A percentile compares a stretch with the other conserved stretches of the same genome.
phyloP scores from a whole-genome alignment of 2,113 vertebrate species.

The Kryptolebias marmoratus region DNA sequence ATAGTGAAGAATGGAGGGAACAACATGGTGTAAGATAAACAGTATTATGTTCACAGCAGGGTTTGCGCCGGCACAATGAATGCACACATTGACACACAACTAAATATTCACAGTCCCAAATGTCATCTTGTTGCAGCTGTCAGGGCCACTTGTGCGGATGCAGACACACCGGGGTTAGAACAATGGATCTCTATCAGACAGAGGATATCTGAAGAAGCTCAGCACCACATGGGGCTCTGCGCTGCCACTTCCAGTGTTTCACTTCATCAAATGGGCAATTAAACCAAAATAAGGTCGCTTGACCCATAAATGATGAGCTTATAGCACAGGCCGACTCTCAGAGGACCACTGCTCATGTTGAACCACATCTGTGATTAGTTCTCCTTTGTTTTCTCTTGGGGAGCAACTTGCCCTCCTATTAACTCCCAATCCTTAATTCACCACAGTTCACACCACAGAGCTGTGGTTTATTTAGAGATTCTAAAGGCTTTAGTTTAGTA shows the following conservation, averaged over 20 bases:
- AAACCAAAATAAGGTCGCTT: constrained; percentile 75
- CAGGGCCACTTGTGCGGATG: constrained; percentile 64
- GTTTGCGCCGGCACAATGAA: constrained; percentile 69
- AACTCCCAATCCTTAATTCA: constrained; percentile 2
- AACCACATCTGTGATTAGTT: constrained; percentile 1
- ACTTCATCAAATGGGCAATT: constrained; percentile 79
- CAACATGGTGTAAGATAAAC: constrained; percentile 15
- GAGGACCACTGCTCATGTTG: constrained; percentile 1
- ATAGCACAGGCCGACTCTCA: constrained; percentile 5
- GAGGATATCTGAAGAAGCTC: constrained; percentile 47
- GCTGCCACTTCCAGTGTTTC: constrained; percentile 57
- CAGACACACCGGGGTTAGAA: constrained; percentile 50
- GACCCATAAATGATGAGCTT: constrained; percentile 75
- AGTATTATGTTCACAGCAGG: constrained; percentile 16
- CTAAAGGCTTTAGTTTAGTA: neutral
- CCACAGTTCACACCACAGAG: constrained; percentile 5
- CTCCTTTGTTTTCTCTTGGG: neutral
- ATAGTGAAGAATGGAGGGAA: constrained; percentile 26
- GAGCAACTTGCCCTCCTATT: neutral
- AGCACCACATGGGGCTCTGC: constrained; percentile 43
- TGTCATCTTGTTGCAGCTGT: constrained; percentile 71
- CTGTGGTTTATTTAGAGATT: neutral
- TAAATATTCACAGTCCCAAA: constrained; percentile 62
- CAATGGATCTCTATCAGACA: constrained; percentile 66
- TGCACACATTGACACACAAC: constrained; percentile 56